Conservation (phyloP, 2,888 invertebrate genomes). For the Philereme vetulata region DNA sequence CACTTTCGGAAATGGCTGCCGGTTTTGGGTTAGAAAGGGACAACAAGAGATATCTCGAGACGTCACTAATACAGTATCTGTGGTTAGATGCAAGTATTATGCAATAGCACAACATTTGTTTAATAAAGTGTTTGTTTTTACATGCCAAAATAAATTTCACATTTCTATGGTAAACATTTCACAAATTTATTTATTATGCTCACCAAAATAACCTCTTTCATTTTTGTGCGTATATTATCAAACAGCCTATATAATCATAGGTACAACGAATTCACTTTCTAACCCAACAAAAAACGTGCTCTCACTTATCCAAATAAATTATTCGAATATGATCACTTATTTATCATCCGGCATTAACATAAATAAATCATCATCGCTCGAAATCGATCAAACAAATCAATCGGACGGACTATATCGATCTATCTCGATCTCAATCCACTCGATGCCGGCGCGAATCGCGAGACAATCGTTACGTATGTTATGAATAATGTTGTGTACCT, state of each 20-base stretch:
- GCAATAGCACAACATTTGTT: too few species aligned
- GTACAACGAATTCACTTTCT: constrained; percentile 23
- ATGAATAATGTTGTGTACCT: constrained; percentile 46
- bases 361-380: constrained; percentile 71
- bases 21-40: too few species aligned
- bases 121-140: too few species aligned
- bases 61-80: too few species aligned
- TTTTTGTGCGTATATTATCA: too few species aligned
- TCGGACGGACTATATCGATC: constrained; percentile 72
- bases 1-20: too few species aligned
- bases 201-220: too few species aligned
- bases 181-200: too few species aligned
- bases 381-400: constrained; percentile 74
- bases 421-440: constrained; percentile 49
- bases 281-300: constrained; percentile 16
- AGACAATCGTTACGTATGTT: constrained; percentile 56
- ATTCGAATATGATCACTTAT: constrained; percentile 42
- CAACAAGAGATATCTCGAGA: too few species aligned
- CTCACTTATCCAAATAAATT: constrained; percentile 35
- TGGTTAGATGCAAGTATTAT: too few species aligned
- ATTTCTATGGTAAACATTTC: too few species aligned
- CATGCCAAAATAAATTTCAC: too few species aligned
- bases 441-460: constrained; percentile 57
- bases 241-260: constrained; percentile 1
- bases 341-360: constrained; percentile 58